A percentile compares a stretch with the other conserved stretches of the same genome.
Conservation (phyloP, 1,140 invertebrate genomes). For the Neodiprion pinetum region DNA sequence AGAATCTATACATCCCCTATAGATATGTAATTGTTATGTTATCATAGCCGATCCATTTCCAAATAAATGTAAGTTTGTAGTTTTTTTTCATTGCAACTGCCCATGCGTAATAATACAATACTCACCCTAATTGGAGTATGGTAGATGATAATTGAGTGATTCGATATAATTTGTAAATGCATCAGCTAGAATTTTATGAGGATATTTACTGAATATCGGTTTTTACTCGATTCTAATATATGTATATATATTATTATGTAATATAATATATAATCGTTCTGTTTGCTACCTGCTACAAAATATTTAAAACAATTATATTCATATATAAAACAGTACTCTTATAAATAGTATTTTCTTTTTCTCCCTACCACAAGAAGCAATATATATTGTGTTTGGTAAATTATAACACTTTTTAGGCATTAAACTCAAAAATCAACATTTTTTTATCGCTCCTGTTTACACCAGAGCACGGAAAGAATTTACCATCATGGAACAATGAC, state of each 20-base stretch:
- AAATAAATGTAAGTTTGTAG: neutral
- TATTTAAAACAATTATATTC: slow-evolving; percentile 1
- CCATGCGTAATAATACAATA: too few relatives aligned
- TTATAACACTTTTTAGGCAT: slow-evolving; percentile 30
- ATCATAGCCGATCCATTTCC: neutral
- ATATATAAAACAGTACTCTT: neutral
- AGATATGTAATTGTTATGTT: neutral
- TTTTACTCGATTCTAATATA: neutral
- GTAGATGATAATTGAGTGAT: too few relatives aligned
- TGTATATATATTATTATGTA: too few relatives aligned
- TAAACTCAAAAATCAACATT: slow-evolving; percentile 34
- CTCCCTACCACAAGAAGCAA: slow-evolving; percentile 24
- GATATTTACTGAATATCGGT: too few relatives aligned
- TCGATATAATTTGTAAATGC: too few relatives aligned
- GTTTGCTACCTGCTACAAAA: neutral
- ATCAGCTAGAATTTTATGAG: too few relatives aligned
- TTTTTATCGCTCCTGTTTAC: slow-evolving; percentile 12
- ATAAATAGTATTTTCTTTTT: slow-evolving; percentile 21
- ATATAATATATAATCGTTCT: neutral
- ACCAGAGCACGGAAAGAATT: neutral
- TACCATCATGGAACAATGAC: too few relatives aligned
- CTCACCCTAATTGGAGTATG: too few relatives aligned
- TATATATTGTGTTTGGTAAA: slow-evolving; percentile 22
- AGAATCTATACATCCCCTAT: neutral
- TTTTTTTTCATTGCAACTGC: neutral